Percentiles rank a stretch among this genome's conserved stretches.
Evolutionary conservation across 2,113 vertebrate genomes (phyloP).

Genomic region (Cyprinodon tularosa): DNA sequence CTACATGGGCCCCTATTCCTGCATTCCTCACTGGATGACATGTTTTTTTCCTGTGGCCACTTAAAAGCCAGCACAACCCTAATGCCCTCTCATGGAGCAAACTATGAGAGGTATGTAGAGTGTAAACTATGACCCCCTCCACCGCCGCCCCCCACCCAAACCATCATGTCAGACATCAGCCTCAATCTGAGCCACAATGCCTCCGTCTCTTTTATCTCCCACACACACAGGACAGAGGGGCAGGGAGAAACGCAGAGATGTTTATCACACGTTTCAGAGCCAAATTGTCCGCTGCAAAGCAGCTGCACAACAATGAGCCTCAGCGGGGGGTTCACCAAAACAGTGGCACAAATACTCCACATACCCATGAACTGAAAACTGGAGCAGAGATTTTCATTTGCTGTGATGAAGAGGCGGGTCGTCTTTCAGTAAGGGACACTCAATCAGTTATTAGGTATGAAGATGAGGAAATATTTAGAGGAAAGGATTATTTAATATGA

Average conservation of each 20-base stretch:
- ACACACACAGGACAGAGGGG: conserved; percentile 10
- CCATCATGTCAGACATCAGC: conserved; percentile 34
- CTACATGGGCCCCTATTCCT: conserved; percentile 51
- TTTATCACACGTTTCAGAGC: conserved; percentile 45
- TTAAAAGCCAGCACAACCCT: conserved; percentile 45
- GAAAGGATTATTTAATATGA: neutral
- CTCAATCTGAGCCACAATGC: conserved; percentile 12
- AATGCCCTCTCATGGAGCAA: conserved; percentile 57
- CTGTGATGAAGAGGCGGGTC: conserved; percentile 3
- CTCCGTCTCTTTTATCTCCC: conserved; percentile 28
- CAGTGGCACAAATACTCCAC: conserved; percentile 38
- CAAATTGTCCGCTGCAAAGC: conserved; percentile 41
- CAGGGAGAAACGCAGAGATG: conserved; percentile 30
- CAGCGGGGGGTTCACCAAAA: conserved; percentile 23
- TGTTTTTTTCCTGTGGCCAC: conserved; percentile 53
- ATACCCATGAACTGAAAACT: conserved; percentile 36
- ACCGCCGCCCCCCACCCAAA: neutral
- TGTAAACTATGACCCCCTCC: conserved; percentile 28
- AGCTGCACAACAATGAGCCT: conserved; percentile 36
- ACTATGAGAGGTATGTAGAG: conserved; percentile 67
- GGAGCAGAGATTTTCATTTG: conserved; percentile 51
- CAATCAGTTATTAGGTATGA: neutral
- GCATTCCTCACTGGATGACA: conserved; percentile 67
- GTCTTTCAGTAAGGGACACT: neutral
- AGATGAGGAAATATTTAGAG: neutral